These are phyloP conservation scores for Platycnemis pennipes DNA, from an alignment of 2,888 invertebrate species.

Conservation along the genomic window DNA sequence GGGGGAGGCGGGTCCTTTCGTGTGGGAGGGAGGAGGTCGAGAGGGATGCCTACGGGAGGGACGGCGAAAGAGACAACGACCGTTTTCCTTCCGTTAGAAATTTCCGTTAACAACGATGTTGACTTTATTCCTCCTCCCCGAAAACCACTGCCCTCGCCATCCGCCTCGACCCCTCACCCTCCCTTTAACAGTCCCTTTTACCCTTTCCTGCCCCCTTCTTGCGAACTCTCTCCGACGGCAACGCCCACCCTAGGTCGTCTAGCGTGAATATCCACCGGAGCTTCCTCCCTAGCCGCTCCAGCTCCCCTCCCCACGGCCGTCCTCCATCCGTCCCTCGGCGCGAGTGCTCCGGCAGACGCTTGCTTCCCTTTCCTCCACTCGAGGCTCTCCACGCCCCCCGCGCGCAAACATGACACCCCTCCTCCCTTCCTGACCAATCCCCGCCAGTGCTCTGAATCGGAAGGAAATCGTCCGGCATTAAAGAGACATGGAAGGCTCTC, in stretches of 20 bases:
- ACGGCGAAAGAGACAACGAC: constrained; percentile 59
- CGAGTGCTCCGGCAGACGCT: background rate
- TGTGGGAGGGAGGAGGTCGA: background rate
- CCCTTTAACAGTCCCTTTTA: background rate
- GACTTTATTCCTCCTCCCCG: constrained; percentile 49
- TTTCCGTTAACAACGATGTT: constrained; percentile 66
- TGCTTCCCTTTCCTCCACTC: background rate
- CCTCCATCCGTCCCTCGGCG: background rate
- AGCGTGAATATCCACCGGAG: background rate
- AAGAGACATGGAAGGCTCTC: too few species aligned
- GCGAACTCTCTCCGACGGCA: background rate
- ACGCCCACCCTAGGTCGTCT: background rate
- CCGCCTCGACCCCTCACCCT: background rate
- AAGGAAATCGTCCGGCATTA: too few species aligned
- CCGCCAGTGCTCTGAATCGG: too few species aligned
- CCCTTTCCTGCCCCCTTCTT: background rate
- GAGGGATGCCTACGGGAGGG: background rate
- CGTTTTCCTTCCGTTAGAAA: constrained; percentile 67
- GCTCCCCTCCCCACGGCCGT: background rate
- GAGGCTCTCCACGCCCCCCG: background rate
- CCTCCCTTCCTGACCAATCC: background rate
- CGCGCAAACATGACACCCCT: background rate
- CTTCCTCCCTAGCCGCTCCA: background rate
- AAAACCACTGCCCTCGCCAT: background rate
- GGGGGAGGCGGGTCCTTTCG: background rate